Percentiles rank a stretch among this genome's conserved stretches.
Evolutionary conservation across 2,797 vertebrate genomes (phyloP).

Genomic region (Alfaro cultratus): DNA sequence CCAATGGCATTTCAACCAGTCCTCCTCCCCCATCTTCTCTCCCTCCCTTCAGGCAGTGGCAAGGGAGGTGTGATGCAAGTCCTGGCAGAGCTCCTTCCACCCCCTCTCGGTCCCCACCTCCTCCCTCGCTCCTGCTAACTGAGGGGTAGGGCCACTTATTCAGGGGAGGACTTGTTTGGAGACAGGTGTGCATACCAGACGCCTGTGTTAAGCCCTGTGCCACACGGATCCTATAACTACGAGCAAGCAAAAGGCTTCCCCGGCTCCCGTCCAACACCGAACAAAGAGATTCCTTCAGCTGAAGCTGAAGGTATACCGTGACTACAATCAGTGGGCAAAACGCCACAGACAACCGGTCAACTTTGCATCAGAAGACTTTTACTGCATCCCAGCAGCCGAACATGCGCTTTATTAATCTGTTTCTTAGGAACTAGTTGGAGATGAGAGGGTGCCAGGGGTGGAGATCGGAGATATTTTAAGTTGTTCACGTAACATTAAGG

Average conservation of each 20-base stretch:
- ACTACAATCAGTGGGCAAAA: slow-evolving; percentile 32
- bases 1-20: slow-evolving; percentile 54
- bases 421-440: slow-evolving; percentile 41
- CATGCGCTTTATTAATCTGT: slow-evolving; percentile 47
- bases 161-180: slow-evolving; percentile 50
- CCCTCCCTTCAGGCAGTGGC: slow-evolving; percentile 69
- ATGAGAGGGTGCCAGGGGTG: slow-evolving; percentile 32
- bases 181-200: slow-evolving; percentile 86
- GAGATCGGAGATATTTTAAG: slow-evolving; percentile 71
- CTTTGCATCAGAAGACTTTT: slow-evolving; percentile 38
- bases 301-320: neutral
- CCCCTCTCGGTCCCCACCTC: slow-evolving; percentile 18
- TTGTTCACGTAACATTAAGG: slow-evolving; percentile 70
- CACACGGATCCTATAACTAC: slow-evolving; percentile 65
- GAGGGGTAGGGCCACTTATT: slow-evolving; percentile 48
- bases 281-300: slow-evolving; percentile 30
- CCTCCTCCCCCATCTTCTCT: slow-evolving; percentile 31
- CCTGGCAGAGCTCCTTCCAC: slow-evolving; percentile 65
- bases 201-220: slow-evolving; percentile 60
- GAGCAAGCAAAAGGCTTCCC: slow-evolving; percentile 58
- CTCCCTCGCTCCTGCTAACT: slow-evolving; percentile 24
- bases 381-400: slow-evolving; percentile 38
- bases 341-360: slow-evolving; percentile 43
- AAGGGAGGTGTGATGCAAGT: slow-evolving; percentile 72
- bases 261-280: slow-evolving; percentile 46